Evolutionary conservation across 2,888 invertebrate species (phyloP), one percentile per base, ranked within the genome.

Genomic region (Acanthacorydalis orientalis): DNA sequence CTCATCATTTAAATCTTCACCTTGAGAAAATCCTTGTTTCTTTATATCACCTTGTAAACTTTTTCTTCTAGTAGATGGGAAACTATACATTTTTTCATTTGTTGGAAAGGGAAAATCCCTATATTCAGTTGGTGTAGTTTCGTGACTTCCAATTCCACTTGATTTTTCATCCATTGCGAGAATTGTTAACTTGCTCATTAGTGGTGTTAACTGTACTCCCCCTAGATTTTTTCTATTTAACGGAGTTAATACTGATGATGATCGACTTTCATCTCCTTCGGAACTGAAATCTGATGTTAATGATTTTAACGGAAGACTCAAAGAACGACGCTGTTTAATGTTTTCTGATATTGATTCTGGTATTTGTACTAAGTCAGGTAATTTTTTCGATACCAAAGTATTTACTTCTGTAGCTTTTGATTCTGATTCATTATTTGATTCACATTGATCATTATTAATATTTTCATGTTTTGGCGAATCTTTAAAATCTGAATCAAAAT

Each of bases 181-280:
- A 44, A 85, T 73, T 53, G 83, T 84, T 39, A 87, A 60, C 59
- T 86, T 87, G 32, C 85, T 83, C 83, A 88, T 84, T 1, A 87
- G 60, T 0, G 88, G 88, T 0, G 87, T 87, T 44, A 87, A 58
- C 50, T 83, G 84, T 0, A 85, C 75, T 0, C 83, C 82, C 9
- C 74, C 74, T 33, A 77, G 53, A 53, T 75, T 77, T 56, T 73
- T 74, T 52, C 69, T 69, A 46, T 68, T 65, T 49, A 66, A 64
- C 0, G 64, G 60, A 1, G 62, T 59, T 47, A 44, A 34, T 34
- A 44, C 32, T 14, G 32, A 47, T 23, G 35, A 31, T 14, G 14
- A 31, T 35, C 12, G 35, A 8, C 14, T 12, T 1, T 64, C 58
- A 51, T 69, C 69, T 0, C 64, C 57, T 34, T 9, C 54, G 50